These are phyloP conservation scores for Cheilinus undulatus DNA, from an alignment of 2,113 vertebrate species.

Conservation along the genomic window DNA sequence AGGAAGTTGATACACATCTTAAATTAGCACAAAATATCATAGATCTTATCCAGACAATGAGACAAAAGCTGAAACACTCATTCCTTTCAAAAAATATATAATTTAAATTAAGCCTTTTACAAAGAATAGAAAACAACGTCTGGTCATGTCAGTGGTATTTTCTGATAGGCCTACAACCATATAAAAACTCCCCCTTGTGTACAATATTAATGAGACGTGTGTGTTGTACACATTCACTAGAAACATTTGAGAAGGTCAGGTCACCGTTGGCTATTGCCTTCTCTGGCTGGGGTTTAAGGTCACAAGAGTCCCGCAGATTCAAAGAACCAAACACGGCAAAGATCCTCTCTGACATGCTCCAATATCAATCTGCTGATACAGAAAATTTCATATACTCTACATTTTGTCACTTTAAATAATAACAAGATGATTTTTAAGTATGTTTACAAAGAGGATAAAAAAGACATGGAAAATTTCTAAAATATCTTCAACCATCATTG, in stretches of 20 bases:
- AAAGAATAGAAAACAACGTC: background rate
- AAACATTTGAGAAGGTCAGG: slow-evolving; percentile 64
- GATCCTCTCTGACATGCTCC: slow-evolving; percentile 14
- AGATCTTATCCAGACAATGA: background rate
- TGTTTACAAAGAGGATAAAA: background rate
- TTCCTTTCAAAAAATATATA: no score
- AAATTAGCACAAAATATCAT: background rate
- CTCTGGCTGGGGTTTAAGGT: slow-evolving; percentile 65
- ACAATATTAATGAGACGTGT: slow-evolving; percentile 32
- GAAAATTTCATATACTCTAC: background rate
- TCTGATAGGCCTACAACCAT: slow-evolving; percentile 2
- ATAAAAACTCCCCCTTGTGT: slow-evolving; percentile 19
- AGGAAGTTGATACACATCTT: background rate
- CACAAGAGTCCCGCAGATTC: slow-evolving; percentile 50
- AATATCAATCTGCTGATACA: background rate
- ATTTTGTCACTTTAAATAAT: slow-evolving; percentile 5
- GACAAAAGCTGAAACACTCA: background rate
- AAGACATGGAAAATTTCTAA: no score
- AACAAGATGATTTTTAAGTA: background rate
- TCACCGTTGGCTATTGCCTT: slow-evolving; percentile 53
- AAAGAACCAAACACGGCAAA: slow-evolving; percentile 36
- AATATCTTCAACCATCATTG: background rate
- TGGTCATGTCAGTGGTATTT: background rate
- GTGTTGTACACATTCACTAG: slow-evolving; percentile 22
- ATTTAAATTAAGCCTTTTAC: background rate